A percentile compares a stretch with the other conserved stretches of the same genome.
phyloP scores from a whole-genome alignment of 64 coral and sea anemone species.

The Astreopora myriophthalma region DNA sequence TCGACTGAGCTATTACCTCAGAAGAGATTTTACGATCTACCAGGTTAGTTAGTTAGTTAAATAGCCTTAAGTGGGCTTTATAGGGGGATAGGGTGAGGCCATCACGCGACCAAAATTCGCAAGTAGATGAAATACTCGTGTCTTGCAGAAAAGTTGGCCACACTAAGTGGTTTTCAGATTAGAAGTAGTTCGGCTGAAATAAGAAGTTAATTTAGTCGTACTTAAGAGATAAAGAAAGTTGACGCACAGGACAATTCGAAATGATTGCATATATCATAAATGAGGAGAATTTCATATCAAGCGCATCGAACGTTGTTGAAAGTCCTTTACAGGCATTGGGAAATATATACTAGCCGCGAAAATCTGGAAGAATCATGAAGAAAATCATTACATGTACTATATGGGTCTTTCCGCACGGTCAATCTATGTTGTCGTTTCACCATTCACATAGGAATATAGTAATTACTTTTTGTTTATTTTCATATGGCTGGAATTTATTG shows the following conservation, averaged over 20 bases:
- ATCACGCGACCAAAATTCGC: too few relatives aligned
- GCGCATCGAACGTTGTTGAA: too few relatives aligned
- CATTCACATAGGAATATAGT: neutral
- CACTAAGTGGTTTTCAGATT: too few relatives aligned
- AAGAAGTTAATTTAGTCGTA: neutral
- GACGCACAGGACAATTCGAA: neutral
- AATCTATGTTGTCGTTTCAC: neutral
- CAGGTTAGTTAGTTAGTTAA: neutral
- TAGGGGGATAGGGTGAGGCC: too few relatives aligned
- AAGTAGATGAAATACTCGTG: neutral
- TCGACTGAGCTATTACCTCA: neutral
- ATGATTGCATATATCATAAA: neutral
- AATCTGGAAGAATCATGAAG: too few relatives aligned
- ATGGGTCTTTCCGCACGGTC: too few relatives aligned
- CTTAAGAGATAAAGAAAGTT: neutral
- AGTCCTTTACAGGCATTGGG: too few relatives aligned
- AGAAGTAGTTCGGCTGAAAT: neutral
- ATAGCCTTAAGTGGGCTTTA: neutral
- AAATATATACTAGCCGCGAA: too few relatives aligned
- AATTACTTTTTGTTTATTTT: slow-evolving; percentile 15
- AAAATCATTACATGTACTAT: too few relatives aligned
- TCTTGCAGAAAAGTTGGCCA: neutral
- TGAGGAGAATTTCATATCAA: too few relatives aligned
- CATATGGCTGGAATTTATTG: neutral
- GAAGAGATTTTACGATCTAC: neutral